These are phyloP conservation scores for Hydrozoanthus tunicans DNA, from an alignment of 64 coral and sea anemone genomes.

Conservation along the genomic window DNA sequence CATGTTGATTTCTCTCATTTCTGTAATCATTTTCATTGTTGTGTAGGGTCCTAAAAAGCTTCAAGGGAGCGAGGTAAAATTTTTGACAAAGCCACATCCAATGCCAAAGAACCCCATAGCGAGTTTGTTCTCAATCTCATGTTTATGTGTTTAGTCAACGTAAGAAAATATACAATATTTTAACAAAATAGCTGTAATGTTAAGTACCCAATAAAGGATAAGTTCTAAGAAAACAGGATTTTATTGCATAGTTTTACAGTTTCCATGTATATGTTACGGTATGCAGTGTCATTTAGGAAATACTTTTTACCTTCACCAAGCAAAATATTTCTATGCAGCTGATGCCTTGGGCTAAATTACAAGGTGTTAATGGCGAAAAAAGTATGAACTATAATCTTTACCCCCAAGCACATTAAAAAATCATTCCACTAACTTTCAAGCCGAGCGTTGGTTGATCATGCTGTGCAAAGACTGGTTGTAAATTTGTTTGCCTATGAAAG, in stretches of 20 bases:
- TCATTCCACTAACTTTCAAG: not conserved
- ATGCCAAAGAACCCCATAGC: too few relatives aligned
- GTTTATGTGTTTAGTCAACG: too few relatives aligned
- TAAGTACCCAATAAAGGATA: too few relatives aligned
- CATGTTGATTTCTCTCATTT: not conserved
- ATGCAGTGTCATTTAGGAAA: not conserved
- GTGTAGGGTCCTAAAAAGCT: not conserved
- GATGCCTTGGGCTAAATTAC: conserved; percentile 21
- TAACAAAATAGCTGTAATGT: too few relatives aligned
- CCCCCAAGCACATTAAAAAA: conserved; percentile 37
- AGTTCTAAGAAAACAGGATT: not conserved
- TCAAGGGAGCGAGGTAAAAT: not conserved
- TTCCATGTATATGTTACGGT: not conserved
- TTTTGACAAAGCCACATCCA: too few relatives aligned
- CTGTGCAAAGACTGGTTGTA: not conserved
- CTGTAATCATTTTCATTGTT: not conserved
- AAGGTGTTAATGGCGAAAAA: conserved; percentile 59
- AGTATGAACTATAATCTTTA: conserved; percentile 23
- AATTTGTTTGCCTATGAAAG: conserved; percentile 7
- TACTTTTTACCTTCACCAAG: not conserved
- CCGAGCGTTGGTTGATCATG: not conserved
- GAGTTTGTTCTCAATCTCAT: too few relatives aligned
- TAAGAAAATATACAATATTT: too few relatives aligned
- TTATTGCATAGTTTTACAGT: not conserved
- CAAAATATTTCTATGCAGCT: not conserved